Percentiles rank a stretch among this genome's conserved stretches.
Evolutionary conservation across 2,113 vertebrate genomes (phyloP).

Genomic region (Mugil cephalus): DNA sequence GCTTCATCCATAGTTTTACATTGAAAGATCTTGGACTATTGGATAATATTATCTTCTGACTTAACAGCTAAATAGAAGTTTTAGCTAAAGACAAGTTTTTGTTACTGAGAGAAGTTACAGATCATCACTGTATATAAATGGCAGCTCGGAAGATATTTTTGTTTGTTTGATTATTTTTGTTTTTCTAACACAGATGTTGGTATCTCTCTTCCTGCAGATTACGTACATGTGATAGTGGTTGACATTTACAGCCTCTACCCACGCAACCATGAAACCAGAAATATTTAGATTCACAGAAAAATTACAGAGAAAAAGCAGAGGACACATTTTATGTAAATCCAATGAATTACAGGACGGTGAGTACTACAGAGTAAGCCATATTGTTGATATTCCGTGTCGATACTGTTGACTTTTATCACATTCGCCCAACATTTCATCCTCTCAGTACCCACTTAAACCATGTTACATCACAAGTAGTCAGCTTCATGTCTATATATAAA

Average conservation of each 20-base stretch:
- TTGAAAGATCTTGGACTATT: no score
- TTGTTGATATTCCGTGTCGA: slow-evolving; percentile 5
- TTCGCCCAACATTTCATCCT: slow-evolving; percentile 32
- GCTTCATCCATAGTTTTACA: no score
- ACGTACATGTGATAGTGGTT: background rate
- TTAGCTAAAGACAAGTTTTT: no score
- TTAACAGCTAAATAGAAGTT: no score
- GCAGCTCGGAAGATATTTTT: no score
- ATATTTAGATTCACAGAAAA: background rate
- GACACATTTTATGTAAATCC: background rate
- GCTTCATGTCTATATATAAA: slow-evolving; percentile 67
- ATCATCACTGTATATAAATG: no score
- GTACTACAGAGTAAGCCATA: background rate
- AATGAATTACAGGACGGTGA: background rate
- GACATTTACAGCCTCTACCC: slow-evolving; percentile 4
- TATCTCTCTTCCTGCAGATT: background rate
- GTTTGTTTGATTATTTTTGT: no score
- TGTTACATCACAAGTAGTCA: slow-evolving; percentile 68
- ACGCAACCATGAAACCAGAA: background rate
- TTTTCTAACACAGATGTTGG: background rate
- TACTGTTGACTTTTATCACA: slow-evolving; percentile 22
- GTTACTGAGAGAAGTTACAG: no score
- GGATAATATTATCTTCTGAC: no score
- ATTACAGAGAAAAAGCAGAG: background rate
- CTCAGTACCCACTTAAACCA: slow-evolving; percentile 43